phyloP scores from a whole-genome alignment of 2,113 vertebrate species.

The Illadopsis cleaveri region DNA sequence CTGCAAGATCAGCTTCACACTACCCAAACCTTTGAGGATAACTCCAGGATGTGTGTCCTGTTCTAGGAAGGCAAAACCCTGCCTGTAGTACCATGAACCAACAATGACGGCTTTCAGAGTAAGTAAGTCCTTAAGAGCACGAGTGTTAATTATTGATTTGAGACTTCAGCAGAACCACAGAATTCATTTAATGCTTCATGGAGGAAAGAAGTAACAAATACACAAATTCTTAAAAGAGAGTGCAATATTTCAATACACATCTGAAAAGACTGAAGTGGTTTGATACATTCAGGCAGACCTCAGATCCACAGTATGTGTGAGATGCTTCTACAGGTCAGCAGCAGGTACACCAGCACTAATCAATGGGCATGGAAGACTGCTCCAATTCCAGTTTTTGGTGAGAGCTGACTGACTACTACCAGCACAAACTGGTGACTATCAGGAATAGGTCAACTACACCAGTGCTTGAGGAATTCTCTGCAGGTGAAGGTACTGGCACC shows the following conservation, averaged over 20 bases:
- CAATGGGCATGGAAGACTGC: not conserved
- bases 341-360: not conserved
- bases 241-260: not conserved
- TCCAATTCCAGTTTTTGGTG: not conserved
- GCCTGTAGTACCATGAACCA: not conserved
- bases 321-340: not conserved
- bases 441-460: not conserved
- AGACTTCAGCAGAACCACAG: not conserved
- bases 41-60: not conserved
- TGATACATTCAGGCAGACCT: not conserved
- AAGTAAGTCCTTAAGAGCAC: accelerated
- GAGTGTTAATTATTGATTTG: not conserved
- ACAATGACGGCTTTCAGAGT: not conserved
- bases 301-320: not conserved
- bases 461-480: not conserved
- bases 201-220: not conserved
- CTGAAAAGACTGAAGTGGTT: not conserved
- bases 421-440: not conserved
- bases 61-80: not conserved
- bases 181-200: not conserved
- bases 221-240: not conserved
- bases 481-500: not conserved
- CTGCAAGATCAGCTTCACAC: not conserved
- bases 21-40: not conserved
- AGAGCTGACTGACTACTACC: not conserved